phyloP scores from a whole-genome alignment of 1,140 invertebrate species.

The Periplaneta americana region DNA sequence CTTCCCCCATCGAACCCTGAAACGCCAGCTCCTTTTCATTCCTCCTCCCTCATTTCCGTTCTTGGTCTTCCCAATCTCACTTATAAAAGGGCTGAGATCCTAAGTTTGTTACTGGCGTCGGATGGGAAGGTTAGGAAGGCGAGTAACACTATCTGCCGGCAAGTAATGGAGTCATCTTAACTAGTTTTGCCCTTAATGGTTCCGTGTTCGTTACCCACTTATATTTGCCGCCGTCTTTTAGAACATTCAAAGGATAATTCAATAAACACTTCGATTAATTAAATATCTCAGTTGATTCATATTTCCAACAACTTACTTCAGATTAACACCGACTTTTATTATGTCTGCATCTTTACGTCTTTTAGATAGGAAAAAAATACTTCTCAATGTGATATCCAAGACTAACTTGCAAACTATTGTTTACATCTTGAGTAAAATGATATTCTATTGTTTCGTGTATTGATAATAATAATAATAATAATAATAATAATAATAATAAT shows the following conservation, averaged over 20 bases:
- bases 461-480: no score
- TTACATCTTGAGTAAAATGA: no score
- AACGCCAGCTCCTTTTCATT: background rate
- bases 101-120: background rate
- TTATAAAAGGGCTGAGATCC: background rate
- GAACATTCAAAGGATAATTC: background rate
- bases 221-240: background rate
- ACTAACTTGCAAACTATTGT: no score
- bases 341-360: background rate
- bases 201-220: background rate
- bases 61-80: background rate
- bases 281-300: background rate
- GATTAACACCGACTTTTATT: background rate
- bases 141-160: background rate
- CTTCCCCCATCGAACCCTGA: background rate
- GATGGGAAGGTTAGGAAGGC: background rate
- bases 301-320: background rate
- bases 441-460: no score
- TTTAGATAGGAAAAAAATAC: no score
- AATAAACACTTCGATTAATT: background rate
- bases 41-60: background rate
- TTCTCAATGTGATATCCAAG: no score
- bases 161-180: background rate
- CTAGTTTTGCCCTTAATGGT: background rate
- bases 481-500: no score